phyloP scores from a whole-genome alignment of 2,113 vertebrate genomes.

The Sterrhoptilus dennistouni region DNA sequence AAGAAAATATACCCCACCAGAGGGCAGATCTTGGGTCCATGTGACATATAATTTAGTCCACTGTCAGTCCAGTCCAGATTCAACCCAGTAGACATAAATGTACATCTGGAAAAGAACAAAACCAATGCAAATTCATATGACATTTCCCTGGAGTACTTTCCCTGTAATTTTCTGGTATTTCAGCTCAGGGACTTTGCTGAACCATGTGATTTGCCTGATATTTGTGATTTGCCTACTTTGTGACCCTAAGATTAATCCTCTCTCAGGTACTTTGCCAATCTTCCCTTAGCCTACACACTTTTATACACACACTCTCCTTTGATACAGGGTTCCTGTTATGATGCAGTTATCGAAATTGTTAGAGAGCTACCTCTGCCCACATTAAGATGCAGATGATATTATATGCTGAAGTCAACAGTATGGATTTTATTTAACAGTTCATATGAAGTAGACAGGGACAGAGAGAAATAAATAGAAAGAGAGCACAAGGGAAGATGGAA shows the following conservation, averaged over 20 bases:
- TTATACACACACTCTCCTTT: background rate
- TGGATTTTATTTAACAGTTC: background rate
- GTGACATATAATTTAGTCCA: background rate
- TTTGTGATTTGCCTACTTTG: background rate
- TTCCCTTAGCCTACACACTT: background rate
- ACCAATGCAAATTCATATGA: background rate
- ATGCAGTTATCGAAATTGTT: background rate
- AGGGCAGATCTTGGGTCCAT: background rate
- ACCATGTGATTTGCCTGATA: background rate
- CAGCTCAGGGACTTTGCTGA: background rate
- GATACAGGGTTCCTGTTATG: background rate
- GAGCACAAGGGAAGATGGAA: background rate
- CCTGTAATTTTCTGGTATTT: background rate
- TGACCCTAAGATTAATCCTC: background rate
- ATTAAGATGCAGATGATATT: background rate
- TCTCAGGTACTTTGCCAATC: background rate
- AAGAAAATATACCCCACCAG: background rate
- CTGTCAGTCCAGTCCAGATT: background rate
- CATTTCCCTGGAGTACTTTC: background rate
- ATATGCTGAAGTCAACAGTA: background rate
- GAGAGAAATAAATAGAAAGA: background rate
- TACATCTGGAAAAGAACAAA: background rate
- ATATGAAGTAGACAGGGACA: background rate
- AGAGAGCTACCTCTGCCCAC: background rate
- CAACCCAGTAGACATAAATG: background rate